These are phyloP conservation scores for Myocastor coypus DNA, from an alignment of 2,113 vertebrate genomes.

Conservation along the genomic window DNA sequence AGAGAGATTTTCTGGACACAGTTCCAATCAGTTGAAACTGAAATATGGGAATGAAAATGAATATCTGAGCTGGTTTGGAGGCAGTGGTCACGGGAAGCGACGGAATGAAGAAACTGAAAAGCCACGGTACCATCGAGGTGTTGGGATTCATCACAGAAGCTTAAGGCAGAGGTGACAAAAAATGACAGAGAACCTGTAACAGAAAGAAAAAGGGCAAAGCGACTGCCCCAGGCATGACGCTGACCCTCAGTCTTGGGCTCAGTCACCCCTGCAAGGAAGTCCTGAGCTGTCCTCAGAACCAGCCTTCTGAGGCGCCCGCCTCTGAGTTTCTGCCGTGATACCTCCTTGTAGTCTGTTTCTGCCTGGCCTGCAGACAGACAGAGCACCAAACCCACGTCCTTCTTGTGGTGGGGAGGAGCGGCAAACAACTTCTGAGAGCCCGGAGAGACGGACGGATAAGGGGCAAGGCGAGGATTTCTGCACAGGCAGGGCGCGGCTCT, in stretches of 20 bases:
- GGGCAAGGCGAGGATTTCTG: conserved; percentile 44
- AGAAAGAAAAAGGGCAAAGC: background rate
- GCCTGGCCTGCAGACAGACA: background rate
- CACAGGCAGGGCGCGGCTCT: background rate
- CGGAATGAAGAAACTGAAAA: background rate
- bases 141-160: background rate
- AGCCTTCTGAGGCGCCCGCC: fast-evolving
- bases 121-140: too few relatives aligned
- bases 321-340: background rate
- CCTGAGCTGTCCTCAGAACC: background rate
- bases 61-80: background rate
- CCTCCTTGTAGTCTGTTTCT: background rate
- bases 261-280: background rate
- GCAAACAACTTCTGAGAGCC: background rate
- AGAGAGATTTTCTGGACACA: background rate
- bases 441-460: background rate
- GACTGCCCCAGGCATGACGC: background rate
- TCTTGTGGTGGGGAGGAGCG: background rate
- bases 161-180: background rate
- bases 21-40: background rate
- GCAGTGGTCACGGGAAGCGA: background rate
- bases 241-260: background rate
- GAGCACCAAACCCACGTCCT: fast-evolving
- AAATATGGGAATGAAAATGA: background rate
- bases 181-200: background rate